Evolutionary conservation across 1,140 invertebrate species (phyloP).

Genomic region (Neodiprion lecontei): DNA sequence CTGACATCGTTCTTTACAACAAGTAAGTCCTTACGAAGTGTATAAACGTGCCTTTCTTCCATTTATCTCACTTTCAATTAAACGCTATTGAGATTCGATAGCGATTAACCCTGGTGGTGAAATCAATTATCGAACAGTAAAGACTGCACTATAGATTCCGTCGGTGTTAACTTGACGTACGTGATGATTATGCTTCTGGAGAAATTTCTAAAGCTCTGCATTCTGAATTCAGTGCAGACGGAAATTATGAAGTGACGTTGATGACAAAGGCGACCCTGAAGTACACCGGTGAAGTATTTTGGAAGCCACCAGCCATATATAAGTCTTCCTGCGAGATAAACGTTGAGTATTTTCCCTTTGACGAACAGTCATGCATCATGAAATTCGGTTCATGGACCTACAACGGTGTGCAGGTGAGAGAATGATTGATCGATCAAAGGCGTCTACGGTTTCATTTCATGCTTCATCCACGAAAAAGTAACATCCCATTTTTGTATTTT

Average conservation of each 20-base stretch:
- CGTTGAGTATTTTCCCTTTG: constrained; percentile 95
- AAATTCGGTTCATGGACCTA: constrained; percentile 98
- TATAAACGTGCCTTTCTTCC: neutral
- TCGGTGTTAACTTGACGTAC: too few species aligned
- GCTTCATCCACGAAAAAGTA: neutral
- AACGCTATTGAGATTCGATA: neutral
- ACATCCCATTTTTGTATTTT: constrained; percentile 16
- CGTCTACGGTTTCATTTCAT: neutral
- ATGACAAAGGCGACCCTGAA: constrained; percentile 96
- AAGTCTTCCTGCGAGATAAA: constrained; percentile 97
- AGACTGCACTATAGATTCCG: too few species aligned
- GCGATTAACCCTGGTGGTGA: neutral
- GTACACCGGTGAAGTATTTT: constrained; percentile 89
- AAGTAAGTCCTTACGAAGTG: constrained; percentile 67
- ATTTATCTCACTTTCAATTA: neutral
- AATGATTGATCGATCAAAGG: neutral
- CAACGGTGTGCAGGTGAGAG: constrained; percentile 83
- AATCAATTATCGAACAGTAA: too few species aligned
- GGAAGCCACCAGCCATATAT: constrained; percentile 99
- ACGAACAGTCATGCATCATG: constrained; percentile 93
- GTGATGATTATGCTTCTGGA: too few species aligned
- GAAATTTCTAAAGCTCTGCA: too few species aligned
- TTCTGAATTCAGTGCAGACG: constrained; percentile 77
- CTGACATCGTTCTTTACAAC: constrained; percentile 89
- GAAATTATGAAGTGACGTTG: constrained; percentile 96